Conservation (phyloP, 2,888 invertebrate species). For the Graphium colonna region DNA sequence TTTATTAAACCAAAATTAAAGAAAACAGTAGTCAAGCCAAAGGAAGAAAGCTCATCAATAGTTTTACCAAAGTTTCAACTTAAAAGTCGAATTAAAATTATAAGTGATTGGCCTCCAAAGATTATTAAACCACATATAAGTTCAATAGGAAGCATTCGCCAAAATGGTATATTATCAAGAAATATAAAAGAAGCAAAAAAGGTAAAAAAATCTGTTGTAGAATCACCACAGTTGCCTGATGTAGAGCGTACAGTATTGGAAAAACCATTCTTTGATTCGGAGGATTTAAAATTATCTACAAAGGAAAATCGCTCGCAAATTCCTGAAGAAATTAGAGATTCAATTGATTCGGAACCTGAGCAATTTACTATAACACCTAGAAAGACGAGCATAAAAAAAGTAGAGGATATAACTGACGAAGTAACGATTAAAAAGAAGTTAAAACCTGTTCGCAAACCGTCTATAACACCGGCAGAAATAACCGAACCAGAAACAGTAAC, state of each 20-base stretch:
- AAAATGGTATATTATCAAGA: constrained; percentile 84
- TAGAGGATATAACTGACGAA: constrained; percentile 79
- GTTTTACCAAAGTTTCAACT: constrained; percentile 84
- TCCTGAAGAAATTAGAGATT: constrained; percentile 35
- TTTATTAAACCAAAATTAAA: constrained; percentile 85
- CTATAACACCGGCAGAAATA: constrained; percentile 84
- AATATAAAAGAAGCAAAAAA: constrained; percentile 85
- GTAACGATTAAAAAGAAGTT: constrained; percentile 88
- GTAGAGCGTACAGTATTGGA: constrained; percentile 79
- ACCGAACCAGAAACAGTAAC: constrained; percentile 89
- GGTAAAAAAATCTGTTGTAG: constrained; percentile 80
- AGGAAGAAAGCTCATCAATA: constrained; percentile 58
- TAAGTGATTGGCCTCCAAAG: constrained; percentile 82
- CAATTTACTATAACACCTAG: constrained; percentile 65
- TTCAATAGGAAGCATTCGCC: constrained; percentile 77
- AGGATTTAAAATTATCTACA: constrained; percentile 63
- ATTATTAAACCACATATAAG: constrained; percentile 72
- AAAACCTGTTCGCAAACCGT: constrained; percentile 83
- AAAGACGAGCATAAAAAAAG: constrained; percentile 63
- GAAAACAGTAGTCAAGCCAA: constrained; percentile 76
- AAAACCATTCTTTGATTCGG: constrained; percentile 73
- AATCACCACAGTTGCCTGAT: constrained; percentile 78
- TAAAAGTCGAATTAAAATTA: constrained; percentile 84
- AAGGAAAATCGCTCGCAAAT: constrained; percentile 31
- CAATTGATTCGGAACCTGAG: constrained; percentile 55